Percentiles rank a stretch among this genome's conserved stretches.
These are phyloP conservation scores for Eupithecia subumbrata DNA, from an alignment of 2,888 invertebrate genomes.

Conservation along the genomic window DNA sequence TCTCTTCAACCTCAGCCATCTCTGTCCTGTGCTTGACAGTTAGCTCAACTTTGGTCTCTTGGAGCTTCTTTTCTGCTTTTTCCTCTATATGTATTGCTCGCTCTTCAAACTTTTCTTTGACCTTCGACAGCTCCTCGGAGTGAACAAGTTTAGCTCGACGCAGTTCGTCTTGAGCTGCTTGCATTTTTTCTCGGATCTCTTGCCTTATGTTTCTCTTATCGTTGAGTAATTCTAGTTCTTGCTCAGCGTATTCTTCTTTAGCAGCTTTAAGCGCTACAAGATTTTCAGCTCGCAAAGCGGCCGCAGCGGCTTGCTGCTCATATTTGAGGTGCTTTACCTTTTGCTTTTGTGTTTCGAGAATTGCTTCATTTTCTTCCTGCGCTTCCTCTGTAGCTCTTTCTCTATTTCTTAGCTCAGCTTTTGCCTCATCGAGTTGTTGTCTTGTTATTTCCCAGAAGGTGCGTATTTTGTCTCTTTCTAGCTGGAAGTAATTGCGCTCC, in stretches of 20 bases:
- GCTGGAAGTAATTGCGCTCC: slow-evolving; percentile 97
- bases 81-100: slow-evolving; percentile 80
- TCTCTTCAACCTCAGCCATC: slow-evolving; percentile 94
- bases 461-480: slow-evolving; percentile 96
- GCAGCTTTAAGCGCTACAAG: slow-evolving; percentile 92
- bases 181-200: slow-evolving; percentile 87
- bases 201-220: slow-evolving; percentile 88
- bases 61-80: slow-evolving; percentile 89
- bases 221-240: slow-evolving; percentile 90
- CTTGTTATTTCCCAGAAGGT: slow-evolving; percentile 98
- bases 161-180: slow-evolving; percentile 89
- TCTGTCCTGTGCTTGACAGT: slow-evolving; percentile 91
- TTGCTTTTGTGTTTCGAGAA: slow-evolving; percentile 94
- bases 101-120: slow-evolving; percentile 79
- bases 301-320: slow-evolving; percentile 93
- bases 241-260: slow-evolving; percentile 91
- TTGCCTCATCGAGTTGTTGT: slow-evolving; percentile 93
- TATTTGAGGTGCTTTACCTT: slow-evolving; percentile 97
- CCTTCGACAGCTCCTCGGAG: slow-evolving; percentile 89
- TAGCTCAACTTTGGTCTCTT: slow-evolving; percentile 88
- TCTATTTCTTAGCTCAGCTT: slow-evolving; percentile 86
- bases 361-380: slow-evolving; percentile 93
- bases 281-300: slow-evolving; percentile 93
- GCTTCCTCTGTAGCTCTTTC: slow-evolving; percentile 94
- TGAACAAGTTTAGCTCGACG: slow-evolving; percentile 88